These are phyloP conservation scores for Clarias magur DNA, from an alignment of 2,113 vertebrate genomes.

Conservation along the genomic window DNA sequence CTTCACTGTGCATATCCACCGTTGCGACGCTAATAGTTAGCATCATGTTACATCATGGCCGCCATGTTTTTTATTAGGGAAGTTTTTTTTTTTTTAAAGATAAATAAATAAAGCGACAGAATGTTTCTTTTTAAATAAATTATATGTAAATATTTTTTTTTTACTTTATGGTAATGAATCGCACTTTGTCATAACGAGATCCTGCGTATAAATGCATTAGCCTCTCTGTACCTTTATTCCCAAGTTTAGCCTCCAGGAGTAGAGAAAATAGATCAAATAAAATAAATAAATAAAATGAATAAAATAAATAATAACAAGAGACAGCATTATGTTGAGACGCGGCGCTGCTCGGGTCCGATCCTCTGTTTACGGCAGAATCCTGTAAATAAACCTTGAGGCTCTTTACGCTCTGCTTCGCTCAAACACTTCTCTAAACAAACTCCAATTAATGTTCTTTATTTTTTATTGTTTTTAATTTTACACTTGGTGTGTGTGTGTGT, in stretches of 20 bases:
- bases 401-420: conserved; percentile 61
- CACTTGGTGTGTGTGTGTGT: neutral
- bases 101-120: conserved; percentile 51
- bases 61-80: conserved; percentile 52
- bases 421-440: conserved; percentile 26
- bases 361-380: conserved; percentile 64
- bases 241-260: conserved; percentile 56
- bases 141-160: conserved; percentile 75
- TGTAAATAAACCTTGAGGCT: conserved; percentile 72
- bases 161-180: conserved; percentile 72
- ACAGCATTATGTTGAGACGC: conserved; percentile 61
- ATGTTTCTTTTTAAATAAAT: conserved; percentile 70
- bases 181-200: conserved; percentile 77
- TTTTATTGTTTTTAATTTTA: neutral
- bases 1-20: conserved; percentile 53
- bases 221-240: conserved; percentile 61
- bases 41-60: conserved; percentile 37
- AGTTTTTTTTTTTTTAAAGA: conserved; percentile 50
- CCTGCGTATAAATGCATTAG: conserved; percentile 66
- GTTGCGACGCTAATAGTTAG: conserved; percentile 41
- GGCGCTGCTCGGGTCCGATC: conserved; percentile 27
- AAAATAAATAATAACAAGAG: neutral
- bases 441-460: neutral
- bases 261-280: conserved; percentile 52
- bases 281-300: neutral